Conservation (phyloP, 2,797 vertebrate species). For the Rachycentron canadum region DNA sequence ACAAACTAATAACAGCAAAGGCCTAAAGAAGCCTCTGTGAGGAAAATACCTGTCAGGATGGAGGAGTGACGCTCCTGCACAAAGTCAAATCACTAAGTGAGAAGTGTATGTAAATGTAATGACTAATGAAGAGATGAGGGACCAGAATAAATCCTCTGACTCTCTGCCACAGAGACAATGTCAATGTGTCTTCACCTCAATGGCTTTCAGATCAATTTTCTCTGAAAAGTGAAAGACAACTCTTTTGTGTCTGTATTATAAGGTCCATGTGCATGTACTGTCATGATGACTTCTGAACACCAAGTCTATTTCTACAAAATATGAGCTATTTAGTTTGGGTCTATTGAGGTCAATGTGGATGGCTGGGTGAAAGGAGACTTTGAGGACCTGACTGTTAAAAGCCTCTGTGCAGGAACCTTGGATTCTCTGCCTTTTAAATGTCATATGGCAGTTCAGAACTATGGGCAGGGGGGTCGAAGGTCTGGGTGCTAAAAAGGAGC, state of each 20-base stretch:
- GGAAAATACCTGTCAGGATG: slow-evolving; percentile 10
- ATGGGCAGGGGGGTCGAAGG: too few relatives aligned
- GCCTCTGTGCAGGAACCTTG: not conserved
- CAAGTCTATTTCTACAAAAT: not conserved
- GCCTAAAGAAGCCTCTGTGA: slow-evolving; percentile 15
- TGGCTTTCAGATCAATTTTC: not conserved
- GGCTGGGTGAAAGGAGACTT: too few relatives aligned
- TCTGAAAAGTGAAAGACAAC: not conserved
- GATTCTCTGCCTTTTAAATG: not conserved
- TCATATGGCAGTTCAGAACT: not conserved
- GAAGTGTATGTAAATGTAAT: not conserved
- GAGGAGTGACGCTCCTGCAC: slow-evolving; percentile 1
- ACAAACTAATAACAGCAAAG: slow-evolving; percentile 65
- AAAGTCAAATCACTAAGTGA: not conserved
- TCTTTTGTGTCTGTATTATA: not conserved
- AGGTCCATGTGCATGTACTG: not conserved
- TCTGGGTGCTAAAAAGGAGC: too few relatives aligned
- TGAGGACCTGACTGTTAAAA: not conserved
- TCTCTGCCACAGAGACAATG: not conserved
- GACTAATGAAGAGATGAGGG: not conserved
- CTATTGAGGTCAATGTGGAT: not conserved
- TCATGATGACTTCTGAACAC: not conserved
- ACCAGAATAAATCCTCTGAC: not conserved
- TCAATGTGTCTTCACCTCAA: not conserved
- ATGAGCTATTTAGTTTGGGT: not conserved